Evolutionary conservation across 2,113 vertebrate species (phyloP).

Genomic region (Acrocephalus arundinaceus): DNA sequence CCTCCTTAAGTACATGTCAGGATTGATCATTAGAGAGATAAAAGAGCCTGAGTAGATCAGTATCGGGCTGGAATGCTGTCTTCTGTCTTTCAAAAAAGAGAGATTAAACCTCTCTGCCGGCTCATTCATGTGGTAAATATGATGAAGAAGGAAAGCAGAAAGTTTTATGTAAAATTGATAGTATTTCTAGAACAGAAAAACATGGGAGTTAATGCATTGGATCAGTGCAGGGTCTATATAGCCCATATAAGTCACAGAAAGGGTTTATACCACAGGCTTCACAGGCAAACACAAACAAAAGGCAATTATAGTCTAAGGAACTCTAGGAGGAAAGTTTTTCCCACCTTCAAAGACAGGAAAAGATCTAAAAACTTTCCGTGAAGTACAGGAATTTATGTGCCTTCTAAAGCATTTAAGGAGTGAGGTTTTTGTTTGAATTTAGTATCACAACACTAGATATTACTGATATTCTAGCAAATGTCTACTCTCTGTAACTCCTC

Average conservation of each 20-base stretch:
- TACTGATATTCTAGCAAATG: not conserved
- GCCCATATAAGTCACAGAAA: not conserved
- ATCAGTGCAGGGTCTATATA: not conserved
- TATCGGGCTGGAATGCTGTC: not conserved
- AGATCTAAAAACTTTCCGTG: not conserved
- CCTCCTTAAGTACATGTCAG: constrained; percentile 39
- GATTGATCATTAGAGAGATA: constrained; percentile 47
- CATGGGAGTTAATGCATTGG: not conserved
- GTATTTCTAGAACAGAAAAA: constrained; percentile 4
- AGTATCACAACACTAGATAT: not conserved
- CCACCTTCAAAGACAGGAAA: not conserved
- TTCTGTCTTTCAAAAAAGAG: not conserved
- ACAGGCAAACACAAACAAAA: not conserved
- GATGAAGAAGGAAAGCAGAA: not conserved
- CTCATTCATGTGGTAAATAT: constrained; percentile 9
- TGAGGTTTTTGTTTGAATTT: not conserved
- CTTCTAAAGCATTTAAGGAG: not conserved
- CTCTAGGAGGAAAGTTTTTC: not conserved
- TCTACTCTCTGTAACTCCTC: not conserved
- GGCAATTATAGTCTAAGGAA: not conserved
- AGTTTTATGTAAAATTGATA: constrained; percentile 28
- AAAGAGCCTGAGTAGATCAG: constrained; percentile 19
- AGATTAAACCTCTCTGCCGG: constrained; percentile 27
- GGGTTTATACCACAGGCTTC: not conserved
- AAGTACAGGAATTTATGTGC: not conserved